phyloP scores from a whole-genome alignment of 2,113 vertebrate genomes.

The Aramus guarauna region DNA sequence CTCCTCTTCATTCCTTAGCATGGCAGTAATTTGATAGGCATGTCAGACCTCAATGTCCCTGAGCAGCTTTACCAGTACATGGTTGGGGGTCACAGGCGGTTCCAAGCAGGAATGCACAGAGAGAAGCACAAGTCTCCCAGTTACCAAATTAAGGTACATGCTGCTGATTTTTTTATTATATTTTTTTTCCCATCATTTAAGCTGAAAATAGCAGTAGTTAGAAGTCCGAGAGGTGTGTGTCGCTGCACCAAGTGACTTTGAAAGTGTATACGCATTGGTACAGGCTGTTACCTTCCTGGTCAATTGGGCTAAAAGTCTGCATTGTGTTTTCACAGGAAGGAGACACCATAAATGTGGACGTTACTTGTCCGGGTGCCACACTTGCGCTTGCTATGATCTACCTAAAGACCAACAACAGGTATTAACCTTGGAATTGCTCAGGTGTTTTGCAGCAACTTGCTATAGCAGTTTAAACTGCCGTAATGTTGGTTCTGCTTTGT shows the following conservation, averaged over 20 bases:
- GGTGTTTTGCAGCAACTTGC: background rate
- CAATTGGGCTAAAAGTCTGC: background rate
- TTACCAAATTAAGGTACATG: slow-evolving; percentile 92
- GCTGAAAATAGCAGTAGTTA: background rate
- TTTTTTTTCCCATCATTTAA: accelerated
- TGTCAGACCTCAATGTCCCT: slow-evolving; percentile 96
- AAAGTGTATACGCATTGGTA: accelerated
- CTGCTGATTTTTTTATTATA: too few relatives aligned
- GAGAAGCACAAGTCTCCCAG: slow-evolving; percentile 98
- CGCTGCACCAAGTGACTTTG: background rate
- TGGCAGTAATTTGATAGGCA: slow-evolving; percentile 95
- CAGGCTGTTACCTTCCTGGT: background rate
- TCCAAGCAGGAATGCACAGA: slow-evolving; percentile 86
- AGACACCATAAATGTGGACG: slow-evolving; percentile 96
- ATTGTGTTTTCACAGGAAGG: slow-evolving; percentile 83
- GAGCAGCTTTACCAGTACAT: slow-evolving; percentile 99
- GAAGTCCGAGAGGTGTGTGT: background rate
- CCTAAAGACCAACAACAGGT: slow-evolving; percentile 98
- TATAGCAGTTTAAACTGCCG: background rate
- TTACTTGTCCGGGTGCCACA: slow-evolving; percentile 95
- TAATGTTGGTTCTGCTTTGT: background rate
- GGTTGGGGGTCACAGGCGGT: slow-evolving; percentile 94
- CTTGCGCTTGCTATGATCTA: slow-evolving; percentile 98
- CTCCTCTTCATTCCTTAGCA: slow-evolving; percentile 73
- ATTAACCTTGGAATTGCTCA: background rate